Percentiles rank a stretch among this genome's conserved stretches.
Evolutionary conservation across 2,888 invertebrate genomes (phyloP).

Genomic region (Dendrolimus houi): DNA sequence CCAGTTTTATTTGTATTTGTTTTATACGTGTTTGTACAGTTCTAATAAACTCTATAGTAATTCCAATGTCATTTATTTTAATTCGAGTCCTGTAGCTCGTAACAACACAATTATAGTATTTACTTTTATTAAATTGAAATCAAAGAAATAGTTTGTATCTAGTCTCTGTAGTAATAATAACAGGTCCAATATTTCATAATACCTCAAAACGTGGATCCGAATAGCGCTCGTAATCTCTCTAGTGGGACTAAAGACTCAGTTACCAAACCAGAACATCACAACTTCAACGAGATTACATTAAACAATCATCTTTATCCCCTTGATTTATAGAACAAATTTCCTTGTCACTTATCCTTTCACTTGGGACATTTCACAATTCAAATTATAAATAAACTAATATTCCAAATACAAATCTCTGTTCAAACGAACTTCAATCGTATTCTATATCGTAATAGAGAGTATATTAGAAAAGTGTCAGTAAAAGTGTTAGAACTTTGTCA

Average conservation of each 20-base stretch:
- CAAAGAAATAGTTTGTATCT: neutral
- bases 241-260: constrained; percentile 16
- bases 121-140: neutral
- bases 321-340: constrained; percentile 12
- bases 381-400: no score
- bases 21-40: no score
- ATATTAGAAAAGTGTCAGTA: no score
- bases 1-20: no score
- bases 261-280: constrained; percentile 22
- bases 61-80: no score
- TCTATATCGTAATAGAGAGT: no score
- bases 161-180: neutral
- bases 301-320: constrained; percentile 19
- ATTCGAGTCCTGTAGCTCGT: no score
- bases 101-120: no score
- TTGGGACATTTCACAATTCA: constrained; percentile 39
- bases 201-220: constrained; percentile 51
- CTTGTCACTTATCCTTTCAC: constrained; percentile 17
- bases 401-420: no score
- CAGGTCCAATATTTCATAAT: constrained; percentile 51
- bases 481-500: constrained; percentile 15
- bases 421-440: no score
- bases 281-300: constrained; percentile 7
- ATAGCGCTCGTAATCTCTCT: constrained; percentile 67
- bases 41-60: no score